Conservation (phyloP, 1,140 invertebrate species). For the Leucophenga varia region DNA sequence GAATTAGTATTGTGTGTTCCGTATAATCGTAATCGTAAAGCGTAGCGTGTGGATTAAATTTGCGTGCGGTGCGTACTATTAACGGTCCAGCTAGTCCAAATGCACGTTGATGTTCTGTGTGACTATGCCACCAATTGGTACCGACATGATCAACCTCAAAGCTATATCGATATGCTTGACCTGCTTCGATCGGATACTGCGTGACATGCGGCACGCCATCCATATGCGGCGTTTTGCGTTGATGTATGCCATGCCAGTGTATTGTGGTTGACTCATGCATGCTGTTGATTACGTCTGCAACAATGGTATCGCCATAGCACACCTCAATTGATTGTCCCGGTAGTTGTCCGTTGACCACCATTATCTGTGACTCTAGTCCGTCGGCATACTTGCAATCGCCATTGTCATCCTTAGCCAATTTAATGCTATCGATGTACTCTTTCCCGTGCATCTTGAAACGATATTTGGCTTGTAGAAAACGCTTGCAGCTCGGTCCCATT, state of each 20-base stretch:
- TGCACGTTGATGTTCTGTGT: conserved; percentile 57
- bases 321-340: conserved; percentile 62
- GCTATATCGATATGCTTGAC: conserved; percentile 61
- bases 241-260: conserved; percentile 61
- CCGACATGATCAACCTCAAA: conserved; percentile 58
- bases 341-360: conserved; percentile 63
- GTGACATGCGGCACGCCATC: conserved; percentile 72
- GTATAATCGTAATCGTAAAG: conserved; percentile 55
- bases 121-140: conserved; percentile 53
- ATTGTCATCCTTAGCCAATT: conserved; percentile 18
- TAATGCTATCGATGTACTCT: conserved; percentile 33
- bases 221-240: conserved; percentile 60
- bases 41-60: conserved; percentile 36
- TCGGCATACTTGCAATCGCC: conserved; percentile 63
- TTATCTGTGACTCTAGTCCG: conserved; percentile 59
- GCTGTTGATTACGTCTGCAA: conserved; percentile 63
- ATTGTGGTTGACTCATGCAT: conserved; percentile 58
- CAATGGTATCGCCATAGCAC: conserved; percentile 61
- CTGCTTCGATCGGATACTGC: conserved; percentile 66
- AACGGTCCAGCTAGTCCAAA: conserved; percentile 58
- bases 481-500: conserved; percentile 38
- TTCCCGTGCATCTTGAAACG: conserved; percentile 31
- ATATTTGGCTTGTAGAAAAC: conserved; percentile 37
- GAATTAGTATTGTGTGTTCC: conserved; percentile 48
- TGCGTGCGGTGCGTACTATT: conserved; percentile 49